Evolutionary conservation across 2,797 vertebrate species (phyloP).

Genomic region (Leptatherina wallacei): DNA sequence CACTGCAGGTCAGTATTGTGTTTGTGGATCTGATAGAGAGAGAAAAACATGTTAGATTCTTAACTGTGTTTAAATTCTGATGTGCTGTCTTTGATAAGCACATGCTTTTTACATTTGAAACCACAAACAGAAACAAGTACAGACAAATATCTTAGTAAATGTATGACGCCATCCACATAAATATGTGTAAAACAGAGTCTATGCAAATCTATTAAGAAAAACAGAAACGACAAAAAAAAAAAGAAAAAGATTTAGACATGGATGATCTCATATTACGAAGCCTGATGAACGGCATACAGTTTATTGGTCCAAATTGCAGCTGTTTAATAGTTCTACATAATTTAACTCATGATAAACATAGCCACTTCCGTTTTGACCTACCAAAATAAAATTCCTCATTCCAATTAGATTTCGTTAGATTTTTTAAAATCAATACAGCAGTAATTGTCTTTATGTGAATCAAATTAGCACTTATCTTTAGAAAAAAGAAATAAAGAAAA

Average conservation of each 20-base stretch:
- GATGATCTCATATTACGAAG: slow-evolving; percentile 16
- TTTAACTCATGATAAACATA: background rate
- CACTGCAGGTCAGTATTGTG: background rate
- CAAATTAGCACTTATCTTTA: background rate
- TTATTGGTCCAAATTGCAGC: slow-evolving; percentile 24
- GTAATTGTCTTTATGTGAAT: background rate
- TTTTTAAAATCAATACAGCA: too few species aligned
- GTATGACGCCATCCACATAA: too few species aligned
- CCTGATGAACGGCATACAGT: background rate
- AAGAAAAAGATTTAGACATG: background rate
- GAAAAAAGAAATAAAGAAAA: too few species aligned
- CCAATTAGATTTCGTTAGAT: too few species aligned
- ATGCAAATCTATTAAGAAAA: background rate
- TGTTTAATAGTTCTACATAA: slow-evolving; percentile 5
- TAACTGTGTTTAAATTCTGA: background rate
- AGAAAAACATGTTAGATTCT: background rate
- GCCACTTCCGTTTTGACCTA: slow-evolving; percentile 30
- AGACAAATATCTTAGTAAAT: background rate
- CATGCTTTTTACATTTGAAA: background rate
- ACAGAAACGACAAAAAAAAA: background rate
- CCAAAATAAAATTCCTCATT: slow-evolving; percentile 45
- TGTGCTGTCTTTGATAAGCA: background rate
- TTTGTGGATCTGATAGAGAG: background rate
- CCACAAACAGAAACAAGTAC: background rate
- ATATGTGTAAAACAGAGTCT: background rate